These are phyloP conservation scores for Exephanes ischioxanthus DNA, from an alignment of 2,888 invertebrate species.

Conservation along the genomic window DNA sequence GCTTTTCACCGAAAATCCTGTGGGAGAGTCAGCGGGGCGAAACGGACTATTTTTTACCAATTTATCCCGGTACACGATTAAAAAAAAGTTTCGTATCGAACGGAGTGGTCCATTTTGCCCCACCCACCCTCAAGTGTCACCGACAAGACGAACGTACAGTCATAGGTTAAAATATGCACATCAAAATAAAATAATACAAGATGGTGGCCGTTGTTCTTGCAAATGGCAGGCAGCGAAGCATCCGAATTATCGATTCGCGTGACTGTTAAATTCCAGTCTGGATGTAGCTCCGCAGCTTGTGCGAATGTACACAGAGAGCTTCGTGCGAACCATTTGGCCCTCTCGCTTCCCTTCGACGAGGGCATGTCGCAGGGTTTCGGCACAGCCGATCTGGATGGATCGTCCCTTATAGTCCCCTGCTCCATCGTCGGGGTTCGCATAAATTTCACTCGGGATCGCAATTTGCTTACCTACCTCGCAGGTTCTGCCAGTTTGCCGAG, in stretches of 20 bases:
- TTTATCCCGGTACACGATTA: not conserved
- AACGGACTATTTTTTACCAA: not conserved
- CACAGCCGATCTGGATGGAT: constrained; percentile 18
- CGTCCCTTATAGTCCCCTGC: constrained; percentile 20
- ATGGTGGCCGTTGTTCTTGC: constrained; percentile 30
- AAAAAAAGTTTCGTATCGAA: not conserved
- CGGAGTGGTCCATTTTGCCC: not conserved
- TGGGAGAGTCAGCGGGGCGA: not conserved
- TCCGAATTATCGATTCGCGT: constrained; percentile 63
- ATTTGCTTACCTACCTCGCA: constrained; percentile 55
- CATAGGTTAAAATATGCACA: not conserved
- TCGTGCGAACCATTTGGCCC: constrained; percentile 29
- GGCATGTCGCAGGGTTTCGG: constrained; percentile 23
- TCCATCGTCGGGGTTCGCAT: constrained; percentile 52
- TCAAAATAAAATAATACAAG: not conserved
- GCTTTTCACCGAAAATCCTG: not conserved
- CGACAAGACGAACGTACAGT: not conserved
- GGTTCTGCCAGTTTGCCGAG: constrained; percentile 44
- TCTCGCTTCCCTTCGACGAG: constrained; percentile 48
- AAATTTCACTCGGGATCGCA: constrained; percentile 64
- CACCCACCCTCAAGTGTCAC: not conserved
- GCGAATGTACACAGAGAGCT: constrained; percentile 51
- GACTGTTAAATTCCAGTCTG: constrained; percentile 62
- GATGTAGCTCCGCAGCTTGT: constrained; percentile 43
- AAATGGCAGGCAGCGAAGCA: constrained; percentile 45